A percentile compares a stretch with the other conserved stretches of the same genome.
Evolutionary conservation across 2,113 vertebrate genomes (phyloP).

Genomic region (Cephalopholis sonnerati): DNA sequence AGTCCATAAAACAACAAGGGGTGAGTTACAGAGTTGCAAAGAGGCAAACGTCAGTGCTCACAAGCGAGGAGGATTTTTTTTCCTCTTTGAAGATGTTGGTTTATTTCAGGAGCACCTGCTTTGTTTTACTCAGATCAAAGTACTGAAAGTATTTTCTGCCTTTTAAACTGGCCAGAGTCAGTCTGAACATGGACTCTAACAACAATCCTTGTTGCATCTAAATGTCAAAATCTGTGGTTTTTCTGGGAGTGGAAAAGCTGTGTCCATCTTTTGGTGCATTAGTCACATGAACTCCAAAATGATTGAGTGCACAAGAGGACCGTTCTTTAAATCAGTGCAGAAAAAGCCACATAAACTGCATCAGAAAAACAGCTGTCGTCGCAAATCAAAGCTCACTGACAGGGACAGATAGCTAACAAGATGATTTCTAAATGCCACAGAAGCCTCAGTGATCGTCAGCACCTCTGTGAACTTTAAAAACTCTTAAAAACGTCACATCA

Average conservation of each 20-base stretch:
- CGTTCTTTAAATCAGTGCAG: not conserved
- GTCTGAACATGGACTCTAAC: not conserved
- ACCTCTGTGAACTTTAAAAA: not conserved
- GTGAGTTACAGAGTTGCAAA: not conserved
- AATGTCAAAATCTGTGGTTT: not conserved
- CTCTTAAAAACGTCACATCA: not conserved
- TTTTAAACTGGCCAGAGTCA: not conserved
- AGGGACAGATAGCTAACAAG: not conserved
- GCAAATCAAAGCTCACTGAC: not conserved
- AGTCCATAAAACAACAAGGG: constrained; percentile 30
- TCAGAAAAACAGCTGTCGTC: not conserved
- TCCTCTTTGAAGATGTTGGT: not conserved
- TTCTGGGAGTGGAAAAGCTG: not conserved
- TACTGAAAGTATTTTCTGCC: too few relatives aligned
- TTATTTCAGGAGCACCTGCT: not conserved
- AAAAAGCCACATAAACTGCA: not conserved
- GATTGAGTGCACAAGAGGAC: not conserved
- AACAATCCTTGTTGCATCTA: not conserved
- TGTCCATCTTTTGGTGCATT: not conserved
- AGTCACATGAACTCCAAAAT: not conserved
- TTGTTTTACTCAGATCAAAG: not conserved
- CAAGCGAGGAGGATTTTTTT: too few relatives aligned
- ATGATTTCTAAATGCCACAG: constrained; percentile 7
- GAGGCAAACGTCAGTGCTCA: not conserved
- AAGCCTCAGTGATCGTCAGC: constrained; percentile 3